Evolutionary conservation across 2,797 vertebrate species (phyloP), one percentile per base, ranked within the genome.

Genomic region (Adrianichthys oophorus): DNA sequence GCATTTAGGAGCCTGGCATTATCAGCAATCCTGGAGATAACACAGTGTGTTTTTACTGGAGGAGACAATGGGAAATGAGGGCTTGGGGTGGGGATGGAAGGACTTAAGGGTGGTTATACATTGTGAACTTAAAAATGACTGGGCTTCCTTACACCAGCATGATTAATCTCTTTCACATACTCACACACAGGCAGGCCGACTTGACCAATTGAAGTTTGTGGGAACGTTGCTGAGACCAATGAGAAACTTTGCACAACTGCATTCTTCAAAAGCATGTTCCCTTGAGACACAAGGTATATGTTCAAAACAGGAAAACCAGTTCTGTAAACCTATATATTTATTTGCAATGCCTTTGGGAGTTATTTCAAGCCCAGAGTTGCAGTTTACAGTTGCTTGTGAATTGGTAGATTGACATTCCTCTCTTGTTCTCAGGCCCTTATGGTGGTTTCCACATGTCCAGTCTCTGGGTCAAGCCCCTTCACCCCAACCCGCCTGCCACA

Each of bases 31-130:
- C 62, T 65, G 72, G 74, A 85, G 82, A 90, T 82, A 79, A 81
- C 55, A 18, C 41, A 46, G 70, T 51, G 66, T 90, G 85, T 90
- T 92, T 91, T 90, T 87, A 76, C 86, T 89, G 87, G 89, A 89
- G 76, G 76, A 90, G 75, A 88, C 86, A 90, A 91, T 84, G 80
- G 70, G 85, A 89, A 89, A 74, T 62, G 52, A 72, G 74, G 63
- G 67, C 52, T 68, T 45, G 15, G 72, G 59, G 44, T 59, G 56
- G 57, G 57, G 52, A 62, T 60, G 50, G 62, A 49, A 60, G 56
- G 65, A 52, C 56, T 52, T 52, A 48, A 62, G 65, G 62, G 69
- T 65, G 60, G 56, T 62, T 37, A 70, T 65, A 77, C 68, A 87
- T 80, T 86, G 78, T 90, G 79, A 85, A 81, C 69, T 76, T 76